Evolutionary conservation across 2,888 invertebrate genomes (phyloP).

Genomic region (Hydrotaea cyrtoneurina): DNA sequence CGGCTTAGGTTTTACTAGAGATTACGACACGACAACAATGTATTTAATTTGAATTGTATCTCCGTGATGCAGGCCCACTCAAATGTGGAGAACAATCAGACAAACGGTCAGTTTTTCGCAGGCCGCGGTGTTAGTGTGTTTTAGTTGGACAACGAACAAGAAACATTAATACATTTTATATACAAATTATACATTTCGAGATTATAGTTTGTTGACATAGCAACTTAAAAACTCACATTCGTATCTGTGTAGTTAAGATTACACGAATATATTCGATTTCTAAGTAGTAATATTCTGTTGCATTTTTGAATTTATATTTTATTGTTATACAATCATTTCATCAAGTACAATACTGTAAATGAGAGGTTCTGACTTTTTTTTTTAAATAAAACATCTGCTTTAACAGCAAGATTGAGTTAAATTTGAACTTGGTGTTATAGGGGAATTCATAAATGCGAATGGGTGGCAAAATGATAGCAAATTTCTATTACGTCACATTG

Average conservation of each 20-base stretch:
- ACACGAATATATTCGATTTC: neutral
- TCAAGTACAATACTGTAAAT: too few species aligned
- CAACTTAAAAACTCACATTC: slow-evolving; percentile 46
- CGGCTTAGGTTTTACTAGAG: neutral
- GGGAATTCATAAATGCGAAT: too few species aligned
- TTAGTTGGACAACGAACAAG: neutral
- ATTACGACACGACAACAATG: neutral
- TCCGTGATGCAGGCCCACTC: neutral
- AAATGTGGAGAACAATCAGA: too few species aligned
- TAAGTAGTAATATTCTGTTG: neutral
- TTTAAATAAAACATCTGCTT: too few species aligned
- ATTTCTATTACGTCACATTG: too few species aligned
- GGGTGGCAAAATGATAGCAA: too few species aligned
- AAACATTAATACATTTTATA: slow-evolving; percentile 19
- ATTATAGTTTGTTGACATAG: slow-evolving; percentile 65
- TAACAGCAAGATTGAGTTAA: too few species aligned
- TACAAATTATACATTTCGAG: slow-evolving; percentile 28
- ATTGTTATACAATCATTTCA: neutral
- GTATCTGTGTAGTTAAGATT: slow-evolving; percentile 2
- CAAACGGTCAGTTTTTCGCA: neutral
- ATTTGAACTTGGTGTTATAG: too few species aligned
- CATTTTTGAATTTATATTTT: neutral
- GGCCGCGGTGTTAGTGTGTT: neutral
- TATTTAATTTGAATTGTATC: neutral
- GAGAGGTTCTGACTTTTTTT: too few species aligned